A percentile compares a stretch with the other conserved stretches of the same genome.
These are phyloP conservation scores for Speoplatyrhinus poulsoni DNA, from an alignment of 2,113 vertebrate species.

Conservation along the genomic window DNA sequence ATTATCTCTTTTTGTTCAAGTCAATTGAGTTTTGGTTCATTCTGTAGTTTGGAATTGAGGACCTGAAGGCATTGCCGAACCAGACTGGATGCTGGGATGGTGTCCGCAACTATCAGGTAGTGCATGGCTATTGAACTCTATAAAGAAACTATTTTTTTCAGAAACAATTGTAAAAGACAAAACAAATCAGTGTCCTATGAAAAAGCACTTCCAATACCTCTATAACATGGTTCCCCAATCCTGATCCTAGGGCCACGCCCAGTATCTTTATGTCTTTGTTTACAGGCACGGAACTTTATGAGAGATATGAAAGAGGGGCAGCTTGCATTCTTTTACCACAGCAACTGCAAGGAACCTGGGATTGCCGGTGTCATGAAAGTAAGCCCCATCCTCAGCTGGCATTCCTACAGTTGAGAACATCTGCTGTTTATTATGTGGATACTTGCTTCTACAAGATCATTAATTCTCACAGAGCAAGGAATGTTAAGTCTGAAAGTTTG, in stretches of 20 bases:
- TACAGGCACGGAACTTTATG: conserved; percentile 94
- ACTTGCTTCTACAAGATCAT: too few relatives aligned
- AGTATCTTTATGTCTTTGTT: neutral
- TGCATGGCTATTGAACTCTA: neutral
- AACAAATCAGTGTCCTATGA: too few relatives aligned
- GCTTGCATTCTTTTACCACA: conserved; percentile 95
- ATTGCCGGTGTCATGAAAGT: conserved; percentile 89
- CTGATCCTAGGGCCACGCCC: neutral
- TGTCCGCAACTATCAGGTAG: conserved; percentile 95
- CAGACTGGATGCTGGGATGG: conserved; percentile 94
- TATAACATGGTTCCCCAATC: neutral
- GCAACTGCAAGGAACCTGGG: conserved; percentile 95
- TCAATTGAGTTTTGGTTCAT: neutral
- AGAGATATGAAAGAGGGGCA: conserved; percentile 89
- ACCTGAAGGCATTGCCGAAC: conserved; percentile 86
- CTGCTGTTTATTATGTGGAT: too few relatives aligned
- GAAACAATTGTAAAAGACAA: too few relatives aligned
- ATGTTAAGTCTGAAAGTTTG: neutral
- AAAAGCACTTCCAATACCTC: neutral
- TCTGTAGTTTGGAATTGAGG: conserved; percentile 91
- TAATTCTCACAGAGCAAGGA: too few relatives aligned
- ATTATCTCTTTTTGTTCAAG: neutral
- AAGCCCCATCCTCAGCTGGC: conserved; percentile 24
- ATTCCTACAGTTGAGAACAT: neutral
- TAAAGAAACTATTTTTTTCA: too few relatives aligned